Evolutionary conservation across 1,140 invertebrate species (phyloP).

Genomic region (Diprion similis): DNA sequence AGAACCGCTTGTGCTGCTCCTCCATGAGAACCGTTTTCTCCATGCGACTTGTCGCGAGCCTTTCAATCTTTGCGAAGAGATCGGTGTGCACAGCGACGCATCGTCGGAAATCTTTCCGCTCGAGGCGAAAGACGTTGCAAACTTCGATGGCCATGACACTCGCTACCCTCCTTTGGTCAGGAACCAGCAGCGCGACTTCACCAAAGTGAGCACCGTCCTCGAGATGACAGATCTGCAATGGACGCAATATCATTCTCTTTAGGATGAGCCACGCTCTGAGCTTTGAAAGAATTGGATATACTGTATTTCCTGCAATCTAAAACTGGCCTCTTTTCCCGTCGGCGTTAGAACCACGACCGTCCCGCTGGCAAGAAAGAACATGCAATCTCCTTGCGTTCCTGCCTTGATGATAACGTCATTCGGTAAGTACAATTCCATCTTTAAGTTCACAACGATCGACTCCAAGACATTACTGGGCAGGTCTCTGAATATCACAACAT

Average conservation of each 20-base stretch:
- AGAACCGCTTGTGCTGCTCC: constrained; percentile 45
- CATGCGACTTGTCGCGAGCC: constrained; percentile 47
- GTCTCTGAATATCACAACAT: constrained; percentile 48
- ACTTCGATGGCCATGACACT: constrained; percentile 51
- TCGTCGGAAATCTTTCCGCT: constrained; percentile 61
- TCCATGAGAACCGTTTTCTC: constrained; percentile 47
- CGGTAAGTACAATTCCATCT: constrained; percentile 51
- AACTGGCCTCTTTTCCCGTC: constrained; percentile 63
- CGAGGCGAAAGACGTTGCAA: constrained; percentile 55
- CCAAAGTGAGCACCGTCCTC: constrained; percentile 65
- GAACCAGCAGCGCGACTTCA: constrained; percentile 57
- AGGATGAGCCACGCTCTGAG: not conserved
- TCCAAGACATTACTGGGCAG: constrained; percentile 41
- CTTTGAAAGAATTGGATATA: constrained; percentile 7
- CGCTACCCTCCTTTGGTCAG: constrained; percentile 53
- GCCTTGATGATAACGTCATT: constrained; percentile 62
- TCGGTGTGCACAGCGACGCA: constrained; percentile 46
- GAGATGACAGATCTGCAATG: constrained; percentile 59
- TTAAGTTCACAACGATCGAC: constrained; percentile 44
- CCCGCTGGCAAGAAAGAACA: constrained; percentile 67
- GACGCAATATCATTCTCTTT: constrained; percentile 24
- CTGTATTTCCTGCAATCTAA: constrained; percentile 11
- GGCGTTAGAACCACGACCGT: constrained; percentile 67
- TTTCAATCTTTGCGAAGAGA: constrained; percentile 49
- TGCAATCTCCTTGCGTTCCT: constrained; percentile 64